A percentile compares a stretch with the other conserved stretches of the same genome.
phyloP scores from a whole-genome alignment of 2,797 vertebrate species.

The Acanthurus leucopareius region DNA sequence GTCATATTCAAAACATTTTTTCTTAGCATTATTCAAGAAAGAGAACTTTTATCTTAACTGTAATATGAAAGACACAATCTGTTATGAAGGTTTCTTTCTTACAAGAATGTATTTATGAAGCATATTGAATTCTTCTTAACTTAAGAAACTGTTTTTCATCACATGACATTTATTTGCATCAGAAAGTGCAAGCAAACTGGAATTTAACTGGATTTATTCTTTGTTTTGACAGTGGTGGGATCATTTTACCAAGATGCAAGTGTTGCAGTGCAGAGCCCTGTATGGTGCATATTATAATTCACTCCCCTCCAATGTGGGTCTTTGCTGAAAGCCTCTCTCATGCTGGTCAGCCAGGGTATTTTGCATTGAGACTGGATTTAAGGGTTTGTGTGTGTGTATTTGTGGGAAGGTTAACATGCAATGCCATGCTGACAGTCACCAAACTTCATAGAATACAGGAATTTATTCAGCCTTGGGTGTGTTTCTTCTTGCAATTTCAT shows the following conservation, averaged over 20 bases:
- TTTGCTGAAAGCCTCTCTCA: conserved; percentile 70
- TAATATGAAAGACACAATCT: neutral
- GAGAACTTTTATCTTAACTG: neutral
- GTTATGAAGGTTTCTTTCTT: conserved; percentile 3
- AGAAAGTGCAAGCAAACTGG: conserved; percentile 13
- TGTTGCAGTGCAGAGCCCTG: conserved; percentile 42
- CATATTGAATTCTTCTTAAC: neutral
- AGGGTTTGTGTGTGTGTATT: conserved; percentile 48
- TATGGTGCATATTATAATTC: conserved; percentile 64
- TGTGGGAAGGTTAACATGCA: conserved; percentile 57
- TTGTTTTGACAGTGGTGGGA: conserved; percentile 46
- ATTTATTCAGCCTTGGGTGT: conserved; percentile 35
- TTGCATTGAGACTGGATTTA: conserved; percentile 76
- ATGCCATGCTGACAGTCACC: conserved; percentile 62
- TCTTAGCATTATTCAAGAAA: neutral
- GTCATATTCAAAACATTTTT: neutral
- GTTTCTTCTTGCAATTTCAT: conserved; percentile 26
- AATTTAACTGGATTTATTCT: conserved; percentile 40
- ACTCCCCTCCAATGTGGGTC: conserved; percentile 56
- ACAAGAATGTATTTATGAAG: conserved; percentile 12
- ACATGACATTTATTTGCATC: conserved; percentile 15
- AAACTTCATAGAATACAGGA: conserved; percentile 56
- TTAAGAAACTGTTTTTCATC: neutral
- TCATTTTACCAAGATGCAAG: conserved; percentile 44
- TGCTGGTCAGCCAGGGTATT: conserved; percentile 67